Conservation (phyloP, 2,797 vertebrate species). For the Channallabes apus region DNA sequence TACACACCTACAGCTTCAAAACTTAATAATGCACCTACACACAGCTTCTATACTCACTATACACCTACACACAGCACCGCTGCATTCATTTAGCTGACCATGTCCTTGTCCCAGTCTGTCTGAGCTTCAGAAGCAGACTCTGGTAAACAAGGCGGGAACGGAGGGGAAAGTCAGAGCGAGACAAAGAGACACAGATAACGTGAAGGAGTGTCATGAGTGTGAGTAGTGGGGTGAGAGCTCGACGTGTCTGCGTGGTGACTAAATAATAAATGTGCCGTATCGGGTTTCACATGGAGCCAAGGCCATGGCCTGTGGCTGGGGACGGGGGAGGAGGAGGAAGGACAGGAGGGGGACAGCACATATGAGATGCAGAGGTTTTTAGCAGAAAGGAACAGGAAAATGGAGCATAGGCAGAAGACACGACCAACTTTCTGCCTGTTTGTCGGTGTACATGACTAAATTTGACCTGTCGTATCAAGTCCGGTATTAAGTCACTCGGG, state of each 20-base stretch:
- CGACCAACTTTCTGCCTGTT: not conserved
- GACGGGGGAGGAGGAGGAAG: constrained; percentile 50
- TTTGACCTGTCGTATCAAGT: too few species aligned
- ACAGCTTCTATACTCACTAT: not conserved
- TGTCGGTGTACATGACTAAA: constrained; percentile 2
- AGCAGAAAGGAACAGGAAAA: constrained; percentile 38
- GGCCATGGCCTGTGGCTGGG: constrained; percentile 65
- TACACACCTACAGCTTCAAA: constrained; percentile 35
- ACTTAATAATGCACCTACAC: constrained; percentile 10
- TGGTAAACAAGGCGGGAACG: constrained; percentile 20
- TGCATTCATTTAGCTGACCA: constrained; percentile 22
- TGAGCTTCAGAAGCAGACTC: not conserved
- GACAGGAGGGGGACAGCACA: constrained; percentile 48
- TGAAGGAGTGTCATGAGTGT: constrained; percentile 57
- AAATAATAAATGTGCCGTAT: constrained; percentile 82
- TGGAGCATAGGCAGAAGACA: not conserved
- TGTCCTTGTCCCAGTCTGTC: not conserved
- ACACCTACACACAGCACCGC: constrained; percentile 11
- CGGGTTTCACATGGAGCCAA: constrained; percentile 74
- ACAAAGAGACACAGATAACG: constrained; percentile 38
- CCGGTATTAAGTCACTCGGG: too few species aligned
- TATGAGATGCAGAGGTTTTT: constrained; percentile 41
- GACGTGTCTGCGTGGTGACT: constrained; percentile 73
- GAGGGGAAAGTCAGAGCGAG: constrained; percentile 19
- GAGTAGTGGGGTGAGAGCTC: constrained; percentile 68